These are phyloP conservation scores for Protophormia terraenovae DNA, from an alignment of 2,888 invertebrate species.

Conservation along the genomic window DNA sequence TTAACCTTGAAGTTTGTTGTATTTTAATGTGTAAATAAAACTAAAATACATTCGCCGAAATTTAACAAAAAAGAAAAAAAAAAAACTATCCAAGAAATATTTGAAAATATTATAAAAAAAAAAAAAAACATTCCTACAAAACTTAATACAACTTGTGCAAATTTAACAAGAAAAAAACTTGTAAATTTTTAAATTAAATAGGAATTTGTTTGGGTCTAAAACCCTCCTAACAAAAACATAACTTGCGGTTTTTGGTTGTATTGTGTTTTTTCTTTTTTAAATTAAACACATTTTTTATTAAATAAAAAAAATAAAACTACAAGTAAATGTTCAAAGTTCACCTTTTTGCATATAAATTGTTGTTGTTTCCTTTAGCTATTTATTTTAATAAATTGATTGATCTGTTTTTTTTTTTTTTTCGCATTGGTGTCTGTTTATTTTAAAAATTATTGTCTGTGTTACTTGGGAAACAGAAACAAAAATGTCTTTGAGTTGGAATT, in stretches of 20 bases:
- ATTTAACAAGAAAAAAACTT: constrained; percentile 27
- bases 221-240: not conserved
- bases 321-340: constrained; percentile 32
- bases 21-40: constrained; percentile 45
- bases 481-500: not conserved
- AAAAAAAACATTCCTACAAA: not conserved
- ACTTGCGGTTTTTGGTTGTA: not conserved
- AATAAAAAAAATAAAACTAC: not conserved
- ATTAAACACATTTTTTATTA: not conserved
- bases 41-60: not conserved
- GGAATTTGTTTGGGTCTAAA: not conserved
- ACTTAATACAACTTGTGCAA: not conserved
- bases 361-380: not conserved
- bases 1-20: constrained; percentile 62
- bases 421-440: not conserved
- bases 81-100: not conserved
- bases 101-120: not conserved
- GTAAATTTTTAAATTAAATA: constrained; percentile 27
- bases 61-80: not conserved
- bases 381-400: constrained; percentile 37
- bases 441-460: not conserved
- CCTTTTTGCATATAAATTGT: not conserved
- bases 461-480: not conserved
- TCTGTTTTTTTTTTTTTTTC: not conserved
- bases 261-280: not conserved